Percentiles rank a stretch among this genome's conserved stretches.
phyloP scores from a whole-genome alignment of 35 echinoderm and acorn worm species.

The Stichopus chloronotus region DNA sequence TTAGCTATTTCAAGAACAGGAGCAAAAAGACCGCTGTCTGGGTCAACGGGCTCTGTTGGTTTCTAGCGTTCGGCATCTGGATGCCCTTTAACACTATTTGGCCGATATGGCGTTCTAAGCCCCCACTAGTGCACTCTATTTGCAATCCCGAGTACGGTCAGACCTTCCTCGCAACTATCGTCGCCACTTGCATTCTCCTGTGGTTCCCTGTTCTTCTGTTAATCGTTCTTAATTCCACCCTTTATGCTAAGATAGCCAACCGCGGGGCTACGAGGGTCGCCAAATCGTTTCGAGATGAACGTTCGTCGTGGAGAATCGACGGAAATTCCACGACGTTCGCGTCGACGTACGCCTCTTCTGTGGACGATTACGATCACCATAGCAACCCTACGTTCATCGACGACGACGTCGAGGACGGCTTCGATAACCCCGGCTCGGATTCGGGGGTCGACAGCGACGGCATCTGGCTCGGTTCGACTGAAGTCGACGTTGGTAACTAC shows the following conservation, averaged over 20 bases:
- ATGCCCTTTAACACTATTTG: slow-evolving; percentile 22
- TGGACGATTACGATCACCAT: not conserved
- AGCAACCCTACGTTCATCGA: not conserved
- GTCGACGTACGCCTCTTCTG: not conserved
- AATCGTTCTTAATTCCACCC: not conserved
- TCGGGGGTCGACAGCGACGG: not conserved
- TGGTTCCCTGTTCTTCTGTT: not conserved
- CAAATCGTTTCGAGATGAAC: not conserved
- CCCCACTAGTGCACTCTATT: not conserved
- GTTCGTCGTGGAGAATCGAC: not conserved
- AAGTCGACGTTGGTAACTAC: not conserved
- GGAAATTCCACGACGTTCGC: not conserved
- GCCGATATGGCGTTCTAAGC: not conserved
- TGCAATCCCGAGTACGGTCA: not conserved
- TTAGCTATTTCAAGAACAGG: not conserved
- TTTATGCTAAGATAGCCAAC: not conserved
- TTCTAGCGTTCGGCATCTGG: slow-evolving; percentile 3
- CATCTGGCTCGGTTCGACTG: not conserved
- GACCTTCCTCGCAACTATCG: not conserved
- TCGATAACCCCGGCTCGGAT: not conserved
- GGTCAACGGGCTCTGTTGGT: not conserved
- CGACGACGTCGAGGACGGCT: not conserved
- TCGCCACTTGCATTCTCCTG: slow-evolving; percentile 17
- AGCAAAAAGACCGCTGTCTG: not conserved
- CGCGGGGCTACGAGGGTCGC: not conserved